Evolutionary conservation across 2,888 invertebrate species (phyloP), one percentile per base, ranked within the genome.

Genomic region (Protodeltote pygarga): DNA sequence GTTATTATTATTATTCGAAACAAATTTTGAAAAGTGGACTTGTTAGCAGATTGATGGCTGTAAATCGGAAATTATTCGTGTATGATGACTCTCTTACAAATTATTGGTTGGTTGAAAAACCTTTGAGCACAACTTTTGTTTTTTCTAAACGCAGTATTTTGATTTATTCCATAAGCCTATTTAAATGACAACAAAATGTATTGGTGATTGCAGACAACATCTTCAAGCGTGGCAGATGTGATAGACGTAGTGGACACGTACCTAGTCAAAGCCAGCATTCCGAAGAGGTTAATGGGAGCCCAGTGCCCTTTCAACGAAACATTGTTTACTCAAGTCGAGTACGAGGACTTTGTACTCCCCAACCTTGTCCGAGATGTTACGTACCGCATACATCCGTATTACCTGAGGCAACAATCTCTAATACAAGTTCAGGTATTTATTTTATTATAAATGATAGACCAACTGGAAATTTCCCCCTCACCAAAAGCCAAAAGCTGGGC

Each of bases 331-430:
- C 88, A 93, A 64, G 71, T 89, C 0, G 81, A 84, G 47, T 92
- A 92, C 39, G 95, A 95, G 78, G 94, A 94, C 73, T 94, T 93
- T 52, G 85, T 94, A 6, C 82, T 93, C 31, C 93, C 94, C 0
- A 82, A 86, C 14, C n/a, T n/a, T n/a, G n/a, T n/a, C n/a, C 75
- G 93, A 45, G 87, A 92, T 44, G 88, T 92, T 25, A 81, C 81
- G 0, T 93, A 94, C 58, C 85, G 91, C 23, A 88, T 94, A 44
- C 93, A 92, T 70, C 89, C 92, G 0, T 89, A 79, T 58, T 85
- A 90, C 62, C 68, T 93, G 59, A 73, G 73, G 29, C 77, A 81
- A 19, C 82, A 85, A 51, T 31, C 80, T 1, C 57, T 83, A 2
- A 69, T 92, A 31, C 80, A 78, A 59, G 71, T 90, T 3, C 79